Evolutionary conservation across 1,140 invertebrate genomes (phyloP), one percentile per base, ranked within the genome.

Genomic region (Drosophila azteca): DNA sequence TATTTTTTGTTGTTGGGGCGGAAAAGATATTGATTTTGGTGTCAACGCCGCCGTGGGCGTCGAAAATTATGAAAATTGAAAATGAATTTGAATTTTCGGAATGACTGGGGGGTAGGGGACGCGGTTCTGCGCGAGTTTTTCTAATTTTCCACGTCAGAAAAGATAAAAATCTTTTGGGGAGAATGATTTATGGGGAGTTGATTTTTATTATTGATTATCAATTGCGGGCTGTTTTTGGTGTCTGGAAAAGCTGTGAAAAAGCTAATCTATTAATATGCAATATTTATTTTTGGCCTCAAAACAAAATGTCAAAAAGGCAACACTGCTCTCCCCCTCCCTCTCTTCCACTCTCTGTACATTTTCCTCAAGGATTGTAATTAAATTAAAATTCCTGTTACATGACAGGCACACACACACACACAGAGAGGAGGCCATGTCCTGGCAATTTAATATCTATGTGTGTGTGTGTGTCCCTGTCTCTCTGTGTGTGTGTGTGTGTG

Each of bases 311-410:
- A 59, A 13, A 17, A 22, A 29, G 15, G 2, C 5, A 24, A 26
- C 52, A 20, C 17, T 1, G 17, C 9, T n/a, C 6, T 20, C 15
- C 6, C 29, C n/a, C 13, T 9, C 17, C 20, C 15, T 41, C 9
- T n/a, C 35, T 29, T 3, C 31, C 51, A 43, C 24, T 7, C 67
- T 26, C 20, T 13, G 1, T 8, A 31, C 7, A 29, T 29, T 11
- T 39, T 39, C 35, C 35, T 39, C 35, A 39, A 39, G 64, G 65
- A 65, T 69, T 69, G 76, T 88, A 88, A 88, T 88, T 88, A 88
- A 88, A 88, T 88, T 88, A 83, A 88, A 88, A 88, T 83, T 88
- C 79, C 76, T 88, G 60, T 83, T 65, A 83, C 79, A 88, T 83
- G 83, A 88, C 83, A 88, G 51, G 83, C 70, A 68, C 68, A 74